These are phyloP conservation scores for Malurus leucopterus DNA, from an alignment of 2,797 vertebrate genomes.

Conservation along the genomic window DNA sequence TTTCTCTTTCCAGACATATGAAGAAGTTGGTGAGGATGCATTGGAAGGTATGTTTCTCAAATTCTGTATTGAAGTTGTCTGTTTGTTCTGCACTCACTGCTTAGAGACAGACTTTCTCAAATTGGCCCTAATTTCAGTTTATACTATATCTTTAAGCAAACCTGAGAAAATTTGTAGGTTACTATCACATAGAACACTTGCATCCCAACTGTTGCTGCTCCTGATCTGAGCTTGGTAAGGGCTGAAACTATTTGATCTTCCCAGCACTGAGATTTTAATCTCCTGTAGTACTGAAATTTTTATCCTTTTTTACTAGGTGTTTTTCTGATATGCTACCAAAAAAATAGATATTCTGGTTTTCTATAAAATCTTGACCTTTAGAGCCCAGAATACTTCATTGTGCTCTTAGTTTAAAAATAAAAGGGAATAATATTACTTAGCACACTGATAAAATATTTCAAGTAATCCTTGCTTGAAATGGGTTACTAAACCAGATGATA, in stretches of 20 bases:
- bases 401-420: neutral
- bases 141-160: neutral
- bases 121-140: neutral
- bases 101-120: neutral
- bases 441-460: neutral
- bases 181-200: neutral
- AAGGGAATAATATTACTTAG: neutral
- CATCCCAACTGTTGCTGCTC: neutral
- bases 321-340: neutral
- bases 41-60: conserved; percentile 76
- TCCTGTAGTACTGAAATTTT: neutral
- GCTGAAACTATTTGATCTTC: neutral
- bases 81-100: neutral
- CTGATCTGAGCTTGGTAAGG: neutral
- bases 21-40: conserved; percentile 82
- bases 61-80: neutral
- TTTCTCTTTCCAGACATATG: conserved; percentile 73
- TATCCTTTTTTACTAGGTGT: neutral
- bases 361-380: neutral
- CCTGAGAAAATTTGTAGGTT: neutral
- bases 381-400: neutral
- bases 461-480: neutral
- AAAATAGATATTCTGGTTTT: neutral
- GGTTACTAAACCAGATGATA: neutral
- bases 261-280: neutral